Percentiles rank a stretch among this genome's conserved stretches.
These are phyloP conservation scores for Malthinus flaveolus DNA, from an alignment of 2,888 invertebrate genomes.

Conservation along the genomic window DNA sequence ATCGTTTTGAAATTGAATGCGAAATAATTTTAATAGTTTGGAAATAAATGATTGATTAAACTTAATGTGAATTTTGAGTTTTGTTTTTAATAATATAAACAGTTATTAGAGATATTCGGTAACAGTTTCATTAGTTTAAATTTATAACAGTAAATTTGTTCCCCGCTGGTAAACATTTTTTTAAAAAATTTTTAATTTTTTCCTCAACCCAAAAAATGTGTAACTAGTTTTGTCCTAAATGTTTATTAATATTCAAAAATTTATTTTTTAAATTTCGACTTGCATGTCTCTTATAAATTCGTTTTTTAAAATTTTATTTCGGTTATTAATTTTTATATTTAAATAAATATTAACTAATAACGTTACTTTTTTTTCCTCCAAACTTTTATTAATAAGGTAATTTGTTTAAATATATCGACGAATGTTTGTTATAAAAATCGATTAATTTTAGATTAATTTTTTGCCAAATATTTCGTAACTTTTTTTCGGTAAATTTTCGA, in stretches of 20 bases:
- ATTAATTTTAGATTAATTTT: too few species aligned
- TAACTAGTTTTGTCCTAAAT: constrained; percentile 8
- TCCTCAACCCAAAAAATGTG: neutral
- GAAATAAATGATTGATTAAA: constrained; percentile 8
- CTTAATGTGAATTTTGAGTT: constrained; percentile 4
- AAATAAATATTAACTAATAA: constrained; percentile 5
- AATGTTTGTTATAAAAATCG: too few species aligned
- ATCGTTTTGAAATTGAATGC: constrained; percentile 4
- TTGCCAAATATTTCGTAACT: too few species aligned
- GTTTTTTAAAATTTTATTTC: neutral
- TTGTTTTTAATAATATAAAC: constrained; percentile 4
- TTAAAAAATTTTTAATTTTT: constrained; percentile 3
- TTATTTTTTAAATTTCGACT: neutral
- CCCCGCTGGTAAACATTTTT: constrained; percentile 4
- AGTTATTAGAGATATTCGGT: constrained; percentile 2
- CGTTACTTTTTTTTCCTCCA: constrained; percentile 1
- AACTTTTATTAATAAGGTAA: neutral
- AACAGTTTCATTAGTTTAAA: constrained; percentile 8
- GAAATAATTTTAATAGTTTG: constrained; percentile 6
- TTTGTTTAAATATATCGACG: too few species aligned
- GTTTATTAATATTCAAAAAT: neutral
- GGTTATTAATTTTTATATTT: constrained; percentile 4
- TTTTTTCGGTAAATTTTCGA: too few species aligned
- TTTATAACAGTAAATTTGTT: constrained; percentile 6
- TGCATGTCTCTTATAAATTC: neutral